Evolutionary conservation across 2,113 vertebrate species (phyloP).

Genomic region (Poeciliopsis turrubarensis): DNA sequence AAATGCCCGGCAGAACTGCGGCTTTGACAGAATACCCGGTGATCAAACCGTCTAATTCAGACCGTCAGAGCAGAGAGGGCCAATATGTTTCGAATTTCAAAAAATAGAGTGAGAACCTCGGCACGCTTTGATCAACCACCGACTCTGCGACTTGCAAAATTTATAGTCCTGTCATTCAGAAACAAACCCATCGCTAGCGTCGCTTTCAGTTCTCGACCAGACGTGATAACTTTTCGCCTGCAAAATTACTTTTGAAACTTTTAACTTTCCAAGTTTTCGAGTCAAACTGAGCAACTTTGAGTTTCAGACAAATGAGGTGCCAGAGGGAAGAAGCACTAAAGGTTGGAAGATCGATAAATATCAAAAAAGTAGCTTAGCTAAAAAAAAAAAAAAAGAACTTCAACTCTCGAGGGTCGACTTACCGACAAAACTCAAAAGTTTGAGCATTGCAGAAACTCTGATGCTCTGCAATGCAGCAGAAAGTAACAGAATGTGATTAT

Average conservation of each 20-base stretch:
- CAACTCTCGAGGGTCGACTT: too few relatives aligned
- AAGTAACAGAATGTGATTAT: too few relatives aligned
- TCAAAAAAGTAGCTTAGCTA: neutral
- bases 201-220: neutral
- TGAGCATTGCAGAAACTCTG: too few relatives aligned
- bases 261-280: neutral
- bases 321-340: neutral
- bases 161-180: neutral
- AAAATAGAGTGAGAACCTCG: neutral
- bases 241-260: neutral
- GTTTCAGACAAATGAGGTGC: neutral
- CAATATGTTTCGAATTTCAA: neutral
- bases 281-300: too few relatives aligned
- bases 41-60: neutral
- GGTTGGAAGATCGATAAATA: neutral
- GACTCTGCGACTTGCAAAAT: neutral
- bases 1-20: neutral
- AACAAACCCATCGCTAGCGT: neutral
- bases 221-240: neutral
- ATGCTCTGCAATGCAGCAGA: too few relatives aligned
- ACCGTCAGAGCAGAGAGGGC: neutral
- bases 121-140: neutral
- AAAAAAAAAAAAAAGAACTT: too few relatives aligned
- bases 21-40: neutral
- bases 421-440: too few relatives aligned